Evolutionary conservation across 2,113 vertebrate genomes (phyloP).

Genomic region (Syngnathus floridae): DNA sequence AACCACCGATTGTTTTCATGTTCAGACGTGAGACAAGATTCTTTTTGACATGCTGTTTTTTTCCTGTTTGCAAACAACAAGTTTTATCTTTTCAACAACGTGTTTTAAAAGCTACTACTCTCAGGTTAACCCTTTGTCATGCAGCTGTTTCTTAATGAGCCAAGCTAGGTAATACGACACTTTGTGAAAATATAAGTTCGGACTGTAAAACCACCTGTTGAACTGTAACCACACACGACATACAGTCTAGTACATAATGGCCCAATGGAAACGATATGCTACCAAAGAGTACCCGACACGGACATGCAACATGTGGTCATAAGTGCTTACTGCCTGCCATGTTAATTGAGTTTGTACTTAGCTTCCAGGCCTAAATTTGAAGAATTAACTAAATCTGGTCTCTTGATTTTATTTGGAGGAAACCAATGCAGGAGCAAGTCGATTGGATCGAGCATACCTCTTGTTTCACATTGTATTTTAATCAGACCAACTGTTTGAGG

Average conservation of each 20-base stretch:
- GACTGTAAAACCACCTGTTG: not conserved
- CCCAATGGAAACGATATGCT: not conserved
- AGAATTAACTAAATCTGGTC: not conserved
- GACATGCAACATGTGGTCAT: not conserved
- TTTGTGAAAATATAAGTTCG: not conserved
- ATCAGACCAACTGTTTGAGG: not conserved
- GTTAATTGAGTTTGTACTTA: constrained; percentile 4
- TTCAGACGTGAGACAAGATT: not conserved
- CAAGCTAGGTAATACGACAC: not conserved
- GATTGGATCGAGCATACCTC: not conserved
- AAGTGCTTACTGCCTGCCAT: not conserved
- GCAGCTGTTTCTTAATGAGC: not conserved
- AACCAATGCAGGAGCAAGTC: not conserved
- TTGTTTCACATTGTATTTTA: not conserved
- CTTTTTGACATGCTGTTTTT: constrained; percentile 2
- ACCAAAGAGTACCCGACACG: not conserved
- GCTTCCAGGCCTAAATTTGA: not conserved
- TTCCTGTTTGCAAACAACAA: constrained; percentile 4
- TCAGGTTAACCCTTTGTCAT: not conserved
- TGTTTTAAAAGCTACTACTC: not conserved
- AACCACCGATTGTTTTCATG: constrained; percentile 1
- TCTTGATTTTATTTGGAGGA: not conserved
- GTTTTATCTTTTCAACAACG: not conserved
- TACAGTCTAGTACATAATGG: not conserved
- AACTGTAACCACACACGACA: not conserved